Percentiles rank a stretch among this genome's conserved stretches.
Evolutionary conservation across 1,140 invertebrate genomes (phyloP).

Genomic region (Chelonus insularis): DNA sequence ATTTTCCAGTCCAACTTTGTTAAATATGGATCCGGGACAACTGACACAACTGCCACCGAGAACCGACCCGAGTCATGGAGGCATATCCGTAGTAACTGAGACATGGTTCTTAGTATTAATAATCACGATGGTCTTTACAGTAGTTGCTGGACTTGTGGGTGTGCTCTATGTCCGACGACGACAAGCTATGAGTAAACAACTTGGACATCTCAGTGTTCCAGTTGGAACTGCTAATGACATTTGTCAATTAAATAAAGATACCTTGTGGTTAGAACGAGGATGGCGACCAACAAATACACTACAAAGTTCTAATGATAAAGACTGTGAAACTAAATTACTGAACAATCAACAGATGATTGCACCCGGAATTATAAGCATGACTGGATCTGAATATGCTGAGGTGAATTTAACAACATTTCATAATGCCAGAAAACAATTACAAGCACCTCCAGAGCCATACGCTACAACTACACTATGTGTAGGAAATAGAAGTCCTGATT

Average conservation of each 20-base stretch:
- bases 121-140: constrained; percentile 68
- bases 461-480: constrained; percentile 77
- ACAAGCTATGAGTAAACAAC: constrained; percentile 66
- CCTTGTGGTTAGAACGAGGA: constrained; percentile 75
- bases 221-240: constrained; percentile 67
- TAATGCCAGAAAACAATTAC: constrained; percentile 68
- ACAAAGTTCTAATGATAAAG: constrained; percentile 64
- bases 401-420: constrained; percentile 83
- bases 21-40: constrained; percentile 67
- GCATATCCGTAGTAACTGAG: constrained; percentile 63
- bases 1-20: constrained; percentile 65
- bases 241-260: constrained; percentile 70
- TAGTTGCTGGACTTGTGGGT: constrained; percentile 68
- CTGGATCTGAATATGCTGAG: constrained; percentile 74
- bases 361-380: constrained; percentile 59
- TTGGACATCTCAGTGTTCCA: constrained; percentile 68
- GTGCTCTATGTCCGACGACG: constrained; percentile 67
- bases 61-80: constrained; percentile 59
- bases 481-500: constrained; percentile 56
- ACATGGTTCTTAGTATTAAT: constrained; percentile 79
- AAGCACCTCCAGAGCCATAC: constrained; percentile 76
- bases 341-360: constrained; percentile 63
- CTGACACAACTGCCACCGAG: constrained; percentile 60
- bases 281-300: constrained; percentile 67
- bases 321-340: constrained; percentile 67